Evolutionary conservation across 2,888 invertebrate genomes (phyloP).

Genomic region (Hemithea aestivaria): DNA sequence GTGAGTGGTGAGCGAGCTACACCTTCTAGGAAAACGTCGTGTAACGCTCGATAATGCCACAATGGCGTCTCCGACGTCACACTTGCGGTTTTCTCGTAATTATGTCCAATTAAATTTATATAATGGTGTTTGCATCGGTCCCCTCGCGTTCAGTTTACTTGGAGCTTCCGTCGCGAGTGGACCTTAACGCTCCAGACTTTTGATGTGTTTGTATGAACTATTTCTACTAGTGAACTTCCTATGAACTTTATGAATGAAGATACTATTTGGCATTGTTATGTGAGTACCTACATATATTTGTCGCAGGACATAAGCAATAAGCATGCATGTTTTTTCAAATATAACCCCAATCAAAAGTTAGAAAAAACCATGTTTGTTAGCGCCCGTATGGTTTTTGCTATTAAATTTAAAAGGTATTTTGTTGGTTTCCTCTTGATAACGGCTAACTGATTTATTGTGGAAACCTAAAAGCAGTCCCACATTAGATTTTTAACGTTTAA

Average conservation of each 20-base stretch:
- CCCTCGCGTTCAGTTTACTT: constrained; percentile 50
- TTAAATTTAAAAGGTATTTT: constrained; percentile 15
- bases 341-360: constrained; percentile 27
- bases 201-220: constrained; percentile 6
- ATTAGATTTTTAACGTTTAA: too few species aligned
- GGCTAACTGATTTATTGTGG: constrained; percentile 3
- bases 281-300: constrained; percentile 13
- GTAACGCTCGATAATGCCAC: constrained; percentile 36
- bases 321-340: constrained; percentile 18
- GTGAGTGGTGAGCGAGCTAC: constrained; percentile 24
- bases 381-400: constrained; percentile 32
- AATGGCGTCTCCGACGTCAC: constrained; percentile 43
- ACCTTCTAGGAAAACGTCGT: constrained; percentile 42
- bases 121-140: constrained; percentile 56
- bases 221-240: background rate
- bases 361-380: constrained; percentile 23
- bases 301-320: background rate
- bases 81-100: constrained; percentile 59
- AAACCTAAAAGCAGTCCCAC: constrained; percentile 1
- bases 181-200: background rate
- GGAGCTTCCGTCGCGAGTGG: constrained; percentile 33
- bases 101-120: constrained; percentile 66
- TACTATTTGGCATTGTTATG: constrained; percentile 10
- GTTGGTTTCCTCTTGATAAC: constrained; percentile 13
- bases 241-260: constrained; percentile 8